These are phyloP conservation scores for Irena cyanogastra DNA, from an alignment of 2,113 vertebrate genomes.

Conservation along the genomic window DNA sequence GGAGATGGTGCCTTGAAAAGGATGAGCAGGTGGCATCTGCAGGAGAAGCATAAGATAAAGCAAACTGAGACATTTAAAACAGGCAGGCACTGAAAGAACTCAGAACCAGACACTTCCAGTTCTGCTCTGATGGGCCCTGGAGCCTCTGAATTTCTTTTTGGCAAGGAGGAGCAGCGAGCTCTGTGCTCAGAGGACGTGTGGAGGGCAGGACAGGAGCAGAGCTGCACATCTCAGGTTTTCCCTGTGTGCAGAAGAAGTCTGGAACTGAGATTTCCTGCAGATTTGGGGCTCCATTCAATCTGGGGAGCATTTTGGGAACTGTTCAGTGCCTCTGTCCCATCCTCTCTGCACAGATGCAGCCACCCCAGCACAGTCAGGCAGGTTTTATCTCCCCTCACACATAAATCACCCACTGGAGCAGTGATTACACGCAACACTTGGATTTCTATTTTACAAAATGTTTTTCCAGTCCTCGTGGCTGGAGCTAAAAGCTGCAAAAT, in stretches of 20 bases:
- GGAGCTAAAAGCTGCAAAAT: slow-evolving; percentile 4
- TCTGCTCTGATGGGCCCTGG: neutral
- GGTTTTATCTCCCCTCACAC: neutral
- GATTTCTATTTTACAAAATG: neutral
- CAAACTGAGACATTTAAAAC: neutral
- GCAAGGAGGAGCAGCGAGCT: neutral
- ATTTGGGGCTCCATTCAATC: neutral
- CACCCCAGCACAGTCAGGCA: neutral
- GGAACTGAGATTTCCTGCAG: neutral
- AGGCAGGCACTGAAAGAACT: neutral
- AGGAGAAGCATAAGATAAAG: neutral
- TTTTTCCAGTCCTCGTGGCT: neutral
- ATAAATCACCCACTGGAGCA: neutral
- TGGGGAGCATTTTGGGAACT: neutral
- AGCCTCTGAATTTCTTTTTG: neutral
- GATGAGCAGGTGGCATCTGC: neutral
- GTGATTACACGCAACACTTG: neutral
- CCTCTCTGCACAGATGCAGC: neutral
- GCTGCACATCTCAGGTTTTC: neutral
- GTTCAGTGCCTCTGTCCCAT: neutral
- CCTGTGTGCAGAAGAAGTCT: neutral
- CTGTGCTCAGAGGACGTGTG: neutral
- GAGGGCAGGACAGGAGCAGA: neutral
- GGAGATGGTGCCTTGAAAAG: neutral
- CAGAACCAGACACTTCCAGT: neutral